Evolutionary conservation across 2,113 vertebrate species (phyloP), one percentile per base, ranked within the genome.

Genomic region (Alexandromys fortis): DNA sequence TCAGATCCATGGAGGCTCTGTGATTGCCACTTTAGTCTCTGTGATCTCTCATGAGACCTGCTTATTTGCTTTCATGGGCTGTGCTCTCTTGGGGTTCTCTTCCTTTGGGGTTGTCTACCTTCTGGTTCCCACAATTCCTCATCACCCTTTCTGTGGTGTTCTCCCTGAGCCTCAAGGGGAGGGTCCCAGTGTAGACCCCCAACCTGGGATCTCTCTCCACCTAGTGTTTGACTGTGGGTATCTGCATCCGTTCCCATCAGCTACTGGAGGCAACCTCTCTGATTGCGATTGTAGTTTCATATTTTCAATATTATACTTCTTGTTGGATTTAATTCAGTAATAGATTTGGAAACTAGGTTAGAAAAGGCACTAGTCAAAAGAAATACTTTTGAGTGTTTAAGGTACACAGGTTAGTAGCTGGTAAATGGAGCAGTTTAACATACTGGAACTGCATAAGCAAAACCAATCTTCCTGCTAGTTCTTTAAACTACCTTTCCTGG

Each of bases 261-360:
- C 24, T 67, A 30, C 28, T 67, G 65, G 65, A 67, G 11, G 28
- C 65, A 30, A 10, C 11, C 28, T 67, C 10, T 67, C 65, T 67
- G 65, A 30, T 33, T 12, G 12, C 12, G 1, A 67, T 28, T 67
- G 9, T 67, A 67, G 28, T 90, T 30, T 63, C 3, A 91, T 61
- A 81, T 10, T 58, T 82, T 35, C 67, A 14, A 83, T 24, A 38
- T 55, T 58, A 58, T 89, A 38, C 10, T 86, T 90, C 35, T 2
- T 78, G 35, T 75, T 78, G 82, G 24, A 24, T 70, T 96, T 79
- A 92, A 65, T 70, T 90, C 26, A 79, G 67, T 65, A 90, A 35
- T n/a, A 78, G 45, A 5, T 33, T 52, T 73, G 28, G 30, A 63
- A 94, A 88, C 33, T 86, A 49, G 65, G 70, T 63, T 86, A 86